phyloP scores from a whole-genome alignment of 2,888 invertebrate genomes.

The Tetranychus piercei region DNA sequence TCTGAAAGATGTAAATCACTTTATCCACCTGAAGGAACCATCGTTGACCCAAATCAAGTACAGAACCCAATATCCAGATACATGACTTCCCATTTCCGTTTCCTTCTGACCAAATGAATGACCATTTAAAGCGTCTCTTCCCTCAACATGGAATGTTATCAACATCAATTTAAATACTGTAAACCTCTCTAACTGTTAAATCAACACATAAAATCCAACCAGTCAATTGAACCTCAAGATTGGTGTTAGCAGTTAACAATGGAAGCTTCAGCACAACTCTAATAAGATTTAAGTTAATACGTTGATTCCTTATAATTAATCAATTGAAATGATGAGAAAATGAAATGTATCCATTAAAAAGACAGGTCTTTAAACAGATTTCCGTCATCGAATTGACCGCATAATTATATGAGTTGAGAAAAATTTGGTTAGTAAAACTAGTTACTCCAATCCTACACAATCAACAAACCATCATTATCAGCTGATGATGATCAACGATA shows the following conservation, averaged over 20 bases:
- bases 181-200: too few relatives aligned
- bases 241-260: too few relatives aligned
- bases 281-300: neutral
- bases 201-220: too few relatives aligned
- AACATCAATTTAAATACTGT: neutral
- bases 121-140: neutral
- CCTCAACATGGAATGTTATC: neutral
- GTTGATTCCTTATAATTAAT: neutral
- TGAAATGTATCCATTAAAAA: neutral
- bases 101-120: neutral
- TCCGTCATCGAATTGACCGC: neutral
- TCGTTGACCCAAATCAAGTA: neutral
- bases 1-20: constrained; percentile 8
- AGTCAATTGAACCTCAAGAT: too few relatives aligned
- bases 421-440: neutral
- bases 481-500: too few relatives aligned
- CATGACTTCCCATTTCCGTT: neutral
- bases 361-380: neutral
- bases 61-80: constrained; percentile 1
- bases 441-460: neutral
- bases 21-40: constrained; percentile 3
- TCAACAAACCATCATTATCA: neutral
- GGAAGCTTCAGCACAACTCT: too few relatives aligned
- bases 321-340: neutral
- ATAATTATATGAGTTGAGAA: neutral